Base-by-base conservation (phyloP, 2,888 invertebrate species). In the Caenorhabditis imperialis region DNA sequence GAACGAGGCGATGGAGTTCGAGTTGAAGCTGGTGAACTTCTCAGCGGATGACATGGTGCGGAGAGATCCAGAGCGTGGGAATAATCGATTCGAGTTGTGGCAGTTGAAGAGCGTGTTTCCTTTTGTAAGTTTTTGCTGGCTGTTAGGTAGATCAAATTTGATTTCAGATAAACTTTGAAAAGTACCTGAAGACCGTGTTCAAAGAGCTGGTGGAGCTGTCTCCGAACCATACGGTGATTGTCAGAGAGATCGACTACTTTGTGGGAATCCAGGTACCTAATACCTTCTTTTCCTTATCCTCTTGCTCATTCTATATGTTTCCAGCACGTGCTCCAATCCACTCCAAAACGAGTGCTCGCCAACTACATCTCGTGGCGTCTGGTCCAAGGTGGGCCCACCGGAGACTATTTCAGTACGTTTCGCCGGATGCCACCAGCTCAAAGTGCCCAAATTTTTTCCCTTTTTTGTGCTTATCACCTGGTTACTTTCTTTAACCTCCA, bases 311-410 rank as follows among this genome's bases (percentile, higher is more conserved):
- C 20, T 20, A 47, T 16, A 16, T 23, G 14, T 6, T 44, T 77
- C 44, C 78, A 84, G 81, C 81, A 85, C 77, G 78, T 85, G 37
- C 71, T 85, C 27, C 63, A 79, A 54, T 63, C 76, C 5, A 83
- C 84, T 6, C 72, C 78, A 22, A 84, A 84, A 75, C 75, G 85
- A 22, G 79, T 80, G 7, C 65, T 85, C 0, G 84, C 85, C 53
- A 87, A 87, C 67, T 87, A 87, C 69, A 75, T 87, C 33, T 62
- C 82, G 2, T 87, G 86, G 87, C 61, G 87, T 14, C 65, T 87
- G 16, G 83, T 87, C 6, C 86, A 86, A 77, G 77, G 77, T 77
- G 73, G 67, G 70, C 63, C 69, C n/a, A 58, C 57, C 53, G 74
- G 60, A 51, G 74, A 71, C 61, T 57, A 42, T 45, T 73, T 70